Evolutionary conservation across 1,140 invertebrate genomes (phyloP), one percentile per base, ranked within the genome.

Genomic region (Palaemon carinicauda): DNA sequence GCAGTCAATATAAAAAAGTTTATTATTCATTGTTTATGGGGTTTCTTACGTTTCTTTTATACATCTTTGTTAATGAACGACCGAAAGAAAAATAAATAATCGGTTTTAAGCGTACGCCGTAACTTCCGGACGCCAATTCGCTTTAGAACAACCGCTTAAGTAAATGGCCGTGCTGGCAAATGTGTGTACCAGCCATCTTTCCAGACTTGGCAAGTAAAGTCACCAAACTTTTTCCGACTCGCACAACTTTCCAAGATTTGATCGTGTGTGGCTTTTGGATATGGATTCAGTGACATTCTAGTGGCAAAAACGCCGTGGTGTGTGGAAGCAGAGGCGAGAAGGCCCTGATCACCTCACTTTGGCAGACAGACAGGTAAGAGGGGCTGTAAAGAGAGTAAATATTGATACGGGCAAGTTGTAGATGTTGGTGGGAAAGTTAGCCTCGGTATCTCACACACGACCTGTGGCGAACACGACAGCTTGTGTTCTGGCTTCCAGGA

Each of bases 161-260:
- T n/a, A 74, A 74, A 54, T 82, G 50, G 56, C 50, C 77, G 41
- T 31, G 53, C 65, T 69, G 84, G 84, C 84, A 86, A 52, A 78
- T 71, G 77, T 50, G 73, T 29, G 54, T 73, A 41, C 77, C 60
- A 80, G 84, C 84, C 84, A 86, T 86, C 84, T 86, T 86, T 82
- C 84, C 84, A 86, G 84, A 86, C 84, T 86, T 86, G 84, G 84
- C 56, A 86, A 86, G 84, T 86, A 86, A 86, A 86, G 84, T 86
- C 84, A 86, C 60, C 84, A 86, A 86, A 86, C 84, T 86, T 86
- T 86, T 86, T 86, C 84, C 41, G 84, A 86, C 60, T 86, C 84
- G 84, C 84, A 80, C 84, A 86, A 86, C 84, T 86, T 86, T 86
- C 84, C 77, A 86, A 86, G 84, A 86, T 86, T 86, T 86, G 77